Conservation (phyloP, 2,797 vertebrate species). For the Pseudotriccus pelzelni region DNA sequence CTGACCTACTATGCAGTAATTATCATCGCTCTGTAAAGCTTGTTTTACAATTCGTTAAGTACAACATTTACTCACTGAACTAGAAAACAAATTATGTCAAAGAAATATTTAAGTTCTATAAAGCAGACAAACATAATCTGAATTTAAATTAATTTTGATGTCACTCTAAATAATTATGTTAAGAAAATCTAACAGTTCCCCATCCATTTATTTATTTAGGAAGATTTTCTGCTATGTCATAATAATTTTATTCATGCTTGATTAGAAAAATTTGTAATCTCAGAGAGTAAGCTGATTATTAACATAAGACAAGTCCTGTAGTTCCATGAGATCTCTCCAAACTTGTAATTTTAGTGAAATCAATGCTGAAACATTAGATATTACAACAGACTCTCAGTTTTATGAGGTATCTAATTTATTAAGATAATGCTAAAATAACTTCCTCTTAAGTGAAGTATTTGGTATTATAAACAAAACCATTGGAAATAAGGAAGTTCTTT, state of each 20-base stretch:
- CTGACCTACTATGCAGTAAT: not conserved
- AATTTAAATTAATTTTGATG: slow-evolving; percentile 18
- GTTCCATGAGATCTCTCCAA: slow-evolving; percentile 54
- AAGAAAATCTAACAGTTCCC: not conserved
- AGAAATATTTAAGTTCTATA: not conserved
- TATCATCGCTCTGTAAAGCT: slow-evolving; percentile 8
- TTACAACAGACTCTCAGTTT: slow-evolving; percentile 32
- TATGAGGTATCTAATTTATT: slow-evolving; percentile 1
- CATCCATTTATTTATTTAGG: not conserved
- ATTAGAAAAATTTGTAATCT: not conserved
- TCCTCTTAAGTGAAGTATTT: slow-evolving; percentile 38
- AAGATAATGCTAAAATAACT: slow-evolving; percentile 40
- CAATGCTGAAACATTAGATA: slow-evolving; percentile 61
- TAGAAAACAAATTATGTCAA: slow-evolving; percentile 37
- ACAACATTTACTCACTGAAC: slow-evolving; percentile 9
- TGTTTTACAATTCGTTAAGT: slow-evolving; percentile 33
- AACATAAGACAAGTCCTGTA: slow-evolving; percentile 53
- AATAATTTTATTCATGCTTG: not conserved
- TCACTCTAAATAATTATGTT: not conserved
- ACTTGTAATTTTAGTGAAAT: slow-evolving; percentile 66
- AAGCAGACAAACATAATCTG: not conserved
- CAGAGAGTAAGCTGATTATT: slow-evolving; percentile 22
- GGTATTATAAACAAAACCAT: slow-evolving; percentile 23
- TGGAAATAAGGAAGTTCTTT: slow-evolving; percentile 48
- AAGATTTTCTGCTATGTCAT: not conserved